Evolutionary conservation across 1,140 invertebrate genomes (phyloP), one percentile per base, ranked within the genome.

Genomic region (Lordiphosa clarofinis): DNA sequence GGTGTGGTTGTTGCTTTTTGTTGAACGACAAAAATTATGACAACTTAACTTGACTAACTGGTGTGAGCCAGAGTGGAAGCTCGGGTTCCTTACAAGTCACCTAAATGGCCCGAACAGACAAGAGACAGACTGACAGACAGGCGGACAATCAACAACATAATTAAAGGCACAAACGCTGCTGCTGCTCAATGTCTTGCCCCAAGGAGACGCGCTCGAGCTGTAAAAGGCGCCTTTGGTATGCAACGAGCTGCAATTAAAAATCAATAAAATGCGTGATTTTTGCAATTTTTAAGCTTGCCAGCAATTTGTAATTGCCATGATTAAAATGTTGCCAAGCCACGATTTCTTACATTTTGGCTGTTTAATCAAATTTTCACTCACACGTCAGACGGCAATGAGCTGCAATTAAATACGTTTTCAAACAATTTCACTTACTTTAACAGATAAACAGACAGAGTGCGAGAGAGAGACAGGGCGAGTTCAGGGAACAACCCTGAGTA

Each of bases 241-340:
- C 78, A 84, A 84, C 69, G 73, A 86, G 79, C 62, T 73, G 78
- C 78, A 84, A 84, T 84, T 84, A 84, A 84, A 84, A 84, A 84
- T 84, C 78, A 84, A 84, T 84, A 84, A 84, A 84, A 84, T 84
- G 78, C 79, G 78, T 84, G 78, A 84, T 84, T 84, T 84, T 73
- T 78, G 78, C 61, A 84, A 82, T 82, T 84, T 82, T 72, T 72
- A 67, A 76, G 65, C 66, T 66, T 59, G 65, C 43, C 66, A 76
- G 76, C 78, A 82, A 82, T 82, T 76, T 82, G 76, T 82, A 82
- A 82, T 82, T 82, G 76, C 78, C 60, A 82, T 78, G 84, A 82
- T 84, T 84, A 82, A 82, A 84, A 70, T 70, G 75, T 81, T 68
- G 71, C 31, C 53, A 31, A 43, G 47, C 15, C 31, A 10, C 15